Percentiles rank a stretch among this genome's conserved stretches.
These are phyloP conservation scores for Stegana nigrithorax DNA, from an alignment of 2,888 invertebrate species.

Conservation along the genomic window DNA sequence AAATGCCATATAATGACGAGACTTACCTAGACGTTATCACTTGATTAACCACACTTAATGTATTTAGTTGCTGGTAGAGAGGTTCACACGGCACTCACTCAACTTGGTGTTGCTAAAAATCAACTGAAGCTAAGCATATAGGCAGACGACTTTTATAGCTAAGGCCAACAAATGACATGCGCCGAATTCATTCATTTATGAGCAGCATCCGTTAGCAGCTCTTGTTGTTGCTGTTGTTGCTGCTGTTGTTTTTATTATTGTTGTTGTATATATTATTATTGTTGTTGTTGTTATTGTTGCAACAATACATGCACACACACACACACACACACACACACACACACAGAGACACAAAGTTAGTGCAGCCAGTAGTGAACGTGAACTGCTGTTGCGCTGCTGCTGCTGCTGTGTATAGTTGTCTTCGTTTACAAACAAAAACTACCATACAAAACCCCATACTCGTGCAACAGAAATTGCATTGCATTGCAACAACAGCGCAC, in stretches of 20 bases:
- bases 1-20: too few species aligned
- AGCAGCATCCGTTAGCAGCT: slow-evolving; percentile 25
- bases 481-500: slow-evolving; percentile 9
- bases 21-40: too few species aligned
- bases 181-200: slow-evolving; percentile 43
- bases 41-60: too few species aligned
- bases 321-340: neutral
- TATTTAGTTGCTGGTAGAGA: too few species aligned
- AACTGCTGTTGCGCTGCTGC: slow-evolving; percentile 8
- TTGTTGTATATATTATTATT: too few species aligned
- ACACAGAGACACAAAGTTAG: neutral
- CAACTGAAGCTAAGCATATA: slow-evolving; percentile 56
- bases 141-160: slow-evolving; percentile 57
- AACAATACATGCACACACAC: neutral
- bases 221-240: too few species aligned
- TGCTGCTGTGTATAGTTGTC: slow-evolving; percentile 57
- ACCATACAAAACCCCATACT: slow-evolving; percentile 39
- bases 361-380: neutral
- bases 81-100: too few species aligned
- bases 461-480: slow-evolving; percentile 31
- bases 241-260: too few species aligned
- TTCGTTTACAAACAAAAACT: slow-evolving; percentile 60
- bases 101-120: too few species aligned
- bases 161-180: slow-evolving; percentile 53
- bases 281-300: too few species aligned